Evolutionary conservation across 2,888 invertebrate species (phyloP).

Genomic region (Nomada hirtipes): DNA sequence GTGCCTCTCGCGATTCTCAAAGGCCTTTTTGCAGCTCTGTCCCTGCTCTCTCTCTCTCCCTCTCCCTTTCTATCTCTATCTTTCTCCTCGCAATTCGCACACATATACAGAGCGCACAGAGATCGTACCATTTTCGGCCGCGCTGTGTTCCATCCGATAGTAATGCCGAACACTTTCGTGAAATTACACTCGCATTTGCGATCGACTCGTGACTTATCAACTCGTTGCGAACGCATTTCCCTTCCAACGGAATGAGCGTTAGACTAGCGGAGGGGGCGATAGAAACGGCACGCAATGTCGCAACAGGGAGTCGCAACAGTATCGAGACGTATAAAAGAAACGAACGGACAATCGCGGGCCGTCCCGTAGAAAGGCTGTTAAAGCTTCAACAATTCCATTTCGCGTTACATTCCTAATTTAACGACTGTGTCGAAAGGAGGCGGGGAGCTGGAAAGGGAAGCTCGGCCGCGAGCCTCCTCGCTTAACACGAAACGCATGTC

Average conservation of each 20-base stretch:
- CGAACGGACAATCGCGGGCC: background rate
- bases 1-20: conserved; percentile 79
- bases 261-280: too few relatives aligned
- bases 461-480: conserved; percentile 22
- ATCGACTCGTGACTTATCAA: conserved; percentile 25
- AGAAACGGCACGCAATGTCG: background rate
- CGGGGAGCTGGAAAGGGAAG: background rate
- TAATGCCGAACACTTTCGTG: conserved; percentile 32
- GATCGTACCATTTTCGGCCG: conserved; percentile 60
- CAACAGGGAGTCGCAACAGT: background rate
- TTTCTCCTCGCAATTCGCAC: too few relatives aligned
- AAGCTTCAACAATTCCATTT: background rate
- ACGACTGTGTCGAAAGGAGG: background rate
- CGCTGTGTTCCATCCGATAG: conserved; percentile 33
- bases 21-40: conserved; percentile 78
- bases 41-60: conserved; percentile 17
- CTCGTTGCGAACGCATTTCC: conserved; percentile 8
- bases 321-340: background rate
- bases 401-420: background rate
- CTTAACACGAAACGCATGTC: conserved; percentile 45
- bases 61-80: background rate
- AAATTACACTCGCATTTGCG: conserved; percentile 44
- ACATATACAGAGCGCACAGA: background rate
- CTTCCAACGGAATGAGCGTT: background rate
- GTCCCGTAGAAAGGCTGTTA: background rate